A percentile compares a stretch with the other conserved stretches of the same genome.
Evolutionary conservation across 2,797 vertebrate genomes (phyloP).

Genomic region (Hydrophis major): DNA sequence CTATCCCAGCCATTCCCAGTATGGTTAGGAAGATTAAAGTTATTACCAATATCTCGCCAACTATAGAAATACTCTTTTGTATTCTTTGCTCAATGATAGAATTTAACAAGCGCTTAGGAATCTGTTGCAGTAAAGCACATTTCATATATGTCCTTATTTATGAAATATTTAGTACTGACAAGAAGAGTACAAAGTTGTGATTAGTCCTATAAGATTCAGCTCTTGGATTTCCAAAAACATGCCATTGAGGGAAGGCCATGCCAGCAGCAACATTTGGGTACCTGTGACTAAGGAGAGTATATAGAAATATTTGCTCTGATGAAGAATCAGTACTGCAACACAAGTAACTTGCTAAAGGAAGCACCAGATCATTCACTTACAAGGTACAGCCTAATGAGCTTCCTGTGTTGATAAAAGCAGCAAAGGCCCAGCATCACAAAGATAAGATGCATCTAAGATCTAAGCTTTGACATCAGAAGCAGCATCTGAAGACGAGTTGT

Average conservation of each 20-base stretch:
- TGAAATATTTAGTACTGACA: constrained; percentile 19
- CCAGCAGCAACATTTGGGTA: constrained; percentile 61
- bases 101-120: constrained; percentile 20
- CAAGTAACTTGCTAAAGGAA: constrained; percentile 63
- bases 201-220: constrained; percentile 59
- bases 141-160: not conserved
- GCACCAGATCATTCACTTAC: constrained; percentile 58
- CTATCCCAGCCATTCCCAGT: constrained; percentile 2
- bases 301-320: constrained; percentile 52
- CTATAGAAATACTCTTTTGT: constrained; percentile 3
- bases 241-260: constrained; percentile 42
- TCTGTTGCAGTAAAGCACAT: constrained; percentile 3
- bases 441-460: constrained; percentile 58
- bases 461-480: constrained; percentile 62
- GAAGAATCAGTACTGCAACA: constrained; percentile 55
- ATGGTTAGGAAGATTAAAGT: constrained; percentile 29
- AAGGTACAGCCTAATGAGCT: constrained; percentile 56
- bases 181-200: constrained; percentile 44
- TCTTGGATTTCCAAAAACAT: constrained; percentile 45
- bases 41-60: not conserved
- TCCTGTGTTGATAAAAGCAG: constrained; percentile 59
- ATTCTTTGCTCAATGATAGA: not conserved
- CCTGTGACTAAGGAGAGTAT: constrained; percentile 53
- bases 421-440: constrained; percentile 53
- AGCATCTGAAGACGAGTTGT: constrained; percentile 67